Base-by-base conservation (phyloP, 2,888 invertebrate species). In the Papilio elwesi region DNA sequence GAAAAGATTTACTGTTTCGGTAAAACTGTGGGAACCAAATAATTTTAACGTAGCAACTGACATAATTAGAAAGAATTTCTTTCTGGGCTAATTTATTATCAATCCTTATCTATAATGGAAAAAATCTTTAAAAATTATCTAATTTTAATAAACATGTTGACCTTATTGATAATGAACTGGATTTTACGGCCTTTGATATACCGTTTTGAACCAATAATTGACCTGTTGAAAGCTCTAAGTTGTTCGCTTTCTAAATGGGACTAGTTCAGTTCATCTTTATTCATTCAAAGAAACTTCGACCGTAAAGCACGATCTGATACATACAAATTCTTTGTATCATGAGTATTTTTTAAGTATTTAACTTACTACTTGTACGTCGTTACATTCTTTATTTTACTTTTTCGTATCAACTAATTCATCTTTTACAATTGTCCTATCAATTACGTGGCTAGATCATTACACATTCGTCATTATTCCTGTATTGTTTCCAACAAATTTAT, bases 191-290 rank as follows among this genome's bases (percentile, higher is more conserved):
- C 38, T 38, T 71, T 57, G 65, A 49, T 65, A 51, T 73, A 63
- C 11, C 48, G 68, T 68, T 71, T 63, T 68, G 36, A 71, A 68
- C 70, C 67, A 47, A 43, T 70, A 74, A 73, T 73, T 68, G 69
- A 76, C 70, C 55, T 71, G 76, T 62, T 72, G 73, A 76, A 71
- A 68, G 73, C 70, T 74, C 67, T 55, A 69, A 70, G 73, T 65
- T 62, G 59, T 67, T 66, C 63, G 72, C 74, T 74, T 71, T 75
- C 68, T 65, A 73, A 72, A 65, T 73, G 43, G 26, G 49, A 51
- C 68, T 49, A 63, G 65, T 68, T 68, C 47, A 43, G 52, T 9
- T 73, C 57, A 73, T 73, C 73, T 73, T 73, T 73, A 73, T 73
- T 73, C 70, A 71, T 64, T 48, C 64, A 47, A 38, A 38, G 38